Evolutionary conservation across 1,140 invertebrate genomes (phyloP), one percentile per base, ranked within the genome.

Genomic region (Brachionus angularis): DNA sequence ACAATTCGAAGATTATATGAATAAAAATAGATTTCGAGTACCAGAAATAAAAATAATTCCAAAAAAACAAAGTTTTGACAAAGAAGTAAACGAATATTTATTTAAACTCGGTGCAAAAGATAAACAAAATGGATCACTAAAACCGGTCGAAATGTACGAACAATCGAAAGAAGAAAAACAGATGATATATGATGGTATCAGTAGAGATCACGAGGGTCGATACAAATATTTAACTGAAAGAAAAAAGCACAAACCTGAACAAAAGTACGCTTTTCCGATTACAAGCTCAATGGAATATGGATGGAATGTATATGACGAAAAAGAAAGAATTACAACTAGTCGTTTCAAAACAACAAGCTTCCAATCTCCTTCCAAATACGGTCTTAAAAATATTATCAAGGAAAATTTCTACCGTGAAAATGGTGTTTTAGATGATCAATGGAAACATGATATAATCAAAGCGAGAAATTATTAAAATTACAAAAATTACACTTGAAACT

Each of bases 191-290:
- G 64, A 72, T 50, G 73, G 73, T 1, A 53, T 74, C 16, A 71
- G 58, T 10, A 46, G 33, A 25, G 72, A 74, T 14, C 29, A 52
- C 10, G 49, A 72, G 33, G 73, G 73, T 18, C 44, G 73, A n/a
- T 72, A 33, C 44, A 33, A 39, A 55, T 75, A 74, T 62, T 70
- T 75, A 7, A 39, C 14, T 1, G 18, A 73, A 10, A 34, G 74
- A 33, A 55, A 72, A 47, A 1, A 29, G 25, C 34, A 55, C 23
- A 53, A 55, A 46, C 70, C 70, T 25, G 70, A 71, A 21, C n/a
- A 71, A 31, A 53, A 58, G 49, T 71, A 29, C 44, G 29, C 31
- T 16, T 71, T 55, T 44, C 70, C 70, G 5, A 33, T 71, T 44
- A 42, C 52, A 4, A 55, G 34, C 29, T 55, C 70, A 34, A 71